phyloP scores from a whole-genome alignment of 2,797 vertebrate species.

The Poeciliopsis paucimaculata region DNA sequence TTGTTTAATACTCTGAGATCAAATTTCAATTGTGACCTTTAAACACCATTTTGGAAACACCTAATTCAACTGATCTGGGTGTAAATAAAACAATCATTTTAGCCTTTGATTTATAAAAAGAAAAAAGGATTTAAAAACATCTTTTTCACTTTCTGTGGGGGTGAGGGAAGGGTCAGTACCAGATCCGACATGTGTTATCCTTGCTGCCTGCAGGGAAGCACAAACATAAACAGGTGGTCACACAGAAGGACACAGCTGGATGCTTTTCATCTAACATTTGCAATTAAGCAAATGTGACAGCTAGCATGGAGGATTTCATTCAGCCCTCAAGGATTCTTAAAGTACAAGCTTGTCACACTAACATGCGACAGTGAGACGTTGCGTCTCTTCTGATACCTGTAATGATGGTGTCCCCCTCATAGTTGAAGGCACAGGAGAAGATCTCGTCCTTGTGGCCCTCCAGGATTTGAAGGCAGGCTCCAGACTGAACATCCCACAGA shows the following conservation, averaged over 20 bases:
- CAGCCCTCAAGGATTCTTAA: constrained; percentile 15
- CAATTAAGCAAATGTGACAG: constrained; percentile 39
- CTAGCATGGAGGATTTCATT: constrained; percentile 19
- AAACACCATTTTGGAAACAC: neutral
- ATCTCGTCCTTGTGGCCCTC: constrained; percentile 92
- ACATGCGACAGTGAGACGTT: constrained; percentile 4
- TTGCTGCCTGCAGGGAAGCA: constrained; percentile 87
- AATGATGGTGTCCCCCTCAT: constrained; percentile 91
- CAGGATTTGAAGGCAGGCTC: constrained; percentile 88
- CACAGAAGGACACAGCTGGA: constrained; percentile 45
- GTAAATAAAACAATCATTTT: too few species aligned
- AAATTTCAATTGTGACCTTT: neutral
- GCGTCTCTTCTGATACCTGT: constrained; percentile 83
- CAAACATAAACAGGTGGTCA: constrained; percentile 49
- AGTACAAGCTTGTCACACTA: constrained; percentile 10
- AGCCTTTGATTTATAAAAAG: neutral
- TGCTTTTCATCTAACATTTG: constrained; percentile 37
- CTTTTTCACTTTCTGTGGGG: too few species aligned
- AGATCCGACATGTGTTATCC: constrained; percentile 95
- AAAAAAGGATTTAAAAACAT: neutral
- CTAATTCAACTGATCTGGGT: neutral
- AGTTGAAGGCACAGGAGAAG: constrained; percentile 95
- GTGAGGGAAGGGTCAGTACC: constrained; percentile 78
- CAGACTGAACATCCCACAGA: constrained; percentile 90
- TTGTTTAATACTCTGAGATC: neutral